A percentile compares a stretch with the other conserved stretches of the same genome.
Conservation (phyloP, 2,113 vertebrate genomes). For the Oreocharis arfaki region DNA sequence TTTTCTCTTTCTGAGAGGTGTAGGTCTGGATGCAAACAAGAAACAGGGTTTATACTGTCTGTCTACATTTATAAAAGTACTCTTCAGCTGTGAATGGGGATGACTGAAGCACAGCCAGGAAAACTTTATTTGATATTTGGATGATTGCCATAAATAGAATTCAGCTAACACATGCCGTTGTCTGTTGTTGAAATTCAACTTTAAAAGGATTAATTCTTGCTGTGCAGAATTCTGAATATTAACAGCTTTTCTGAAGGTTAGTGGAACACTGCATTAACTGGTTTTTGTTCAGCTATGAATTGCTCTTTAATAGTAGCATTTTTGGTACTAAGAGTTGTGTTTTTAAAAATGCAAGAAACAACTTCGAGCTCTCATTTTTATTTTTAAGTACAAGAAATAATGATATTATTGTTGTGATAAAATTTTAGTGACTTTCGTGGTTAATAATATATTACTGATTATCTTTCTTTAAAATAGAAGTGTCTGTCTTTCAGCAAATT, state of each 20-base stretch:
- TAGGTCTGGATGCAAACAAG: neutral
- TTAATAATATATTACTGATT: neutral
- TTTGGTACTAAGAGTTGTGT: neutral
- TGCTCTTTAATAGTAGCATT: neutral
- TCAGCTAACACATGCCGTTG: slow-evolving; percentile 43
- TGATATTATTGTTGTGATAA: neutral
- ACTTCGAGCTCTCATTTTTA: neutral
- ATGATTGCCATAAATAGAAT: slow-evolving; percentile 21
- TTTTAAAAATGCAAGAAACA: neutral
- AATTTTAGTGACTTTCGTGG: neutral
- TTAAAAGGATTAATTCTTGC: slow-evolving; percentile 51
- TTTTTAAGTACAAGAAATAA: neutral
- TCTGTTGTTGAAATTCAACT: slow-evolving; percentile 56
- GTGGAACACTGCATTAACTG: neutral
- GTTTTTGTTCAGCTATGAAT: neutral
- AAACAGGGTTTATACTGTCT: slow-evolving; percentile 6
- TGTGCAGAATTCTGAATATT: neutral
- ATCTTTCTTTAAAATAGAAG: neutral
- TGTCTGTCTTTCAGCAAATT: neutral
- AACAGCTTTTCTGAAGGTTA: neutral
- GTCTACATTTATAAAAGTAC: slow-evolving; percentile 6
- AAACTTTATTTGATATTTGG: slow-evolving; percentile 58
- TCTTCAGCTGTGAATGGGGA: slow-evolving; percentile 41
- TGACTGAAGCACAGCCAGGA: slow-evolving; percentile 46
- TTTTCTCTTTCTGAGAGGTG: neutral